Evolutionary conservation across 1,140 invertebrate species (phyloP).

Genomic region (Drosophila kohkoa): DNA sequence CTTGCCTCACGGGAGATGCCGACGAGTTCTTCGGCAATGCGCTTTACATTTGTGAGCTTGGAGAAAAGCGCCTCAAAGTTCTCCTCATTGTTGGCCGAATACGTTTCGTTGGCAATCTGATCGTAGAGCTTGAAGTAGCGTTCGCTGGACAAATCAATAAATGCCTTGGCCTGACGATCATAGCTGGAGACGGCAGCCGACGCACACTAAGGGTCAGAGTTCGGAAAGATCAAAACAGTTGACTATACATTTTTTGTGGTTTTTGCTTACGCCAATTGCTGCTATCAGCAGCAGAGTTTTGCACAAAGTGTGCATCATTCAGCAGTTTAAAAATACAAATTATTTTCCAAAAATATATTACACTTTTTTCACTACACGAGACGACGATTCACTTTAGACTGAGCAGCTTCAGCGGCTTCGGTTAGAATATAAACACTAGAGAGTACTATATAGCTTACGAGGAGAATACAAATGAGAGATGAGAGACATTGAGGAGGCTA

Average conservation of each 20-base stretch:
- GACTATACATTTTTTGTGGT: conserved; percentile 10
- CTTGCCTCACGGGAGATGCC: conserved; percentile 71
- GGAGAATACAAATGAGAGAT: background rate
- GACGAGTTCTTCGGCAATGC: conserved; percentile 75
- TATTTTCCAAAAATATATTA: too few relatives aligned
- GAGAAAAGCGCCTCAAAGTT: conserved; percentile 74
- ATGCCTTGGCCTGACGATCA: conserved; percentile 67
- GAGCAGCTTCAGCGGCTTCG: conserved; percentile 28
- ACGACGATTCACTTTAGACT: conserved; percentile 49
- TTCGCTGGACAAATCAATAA: conserved; percentile 70
- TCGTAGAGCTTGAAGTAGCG: conserved; percentile 76
- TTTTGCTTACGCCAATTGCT: conserved; percentile 63
- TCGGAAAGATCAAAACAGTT: background rate
- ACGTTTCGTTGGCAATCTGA: conserved; percentile 76
- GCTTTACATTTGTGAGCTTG: conserved; percentile 73
- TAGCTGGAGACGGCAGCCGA: conserved; percentile 39
- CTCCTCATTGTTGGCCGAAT: conserved; percentile 70
- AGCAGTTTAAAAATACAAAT: background rate
- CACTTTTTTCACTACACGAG: conserved; percentile 44
- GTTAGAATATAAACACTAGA: conserved; percentile 54
- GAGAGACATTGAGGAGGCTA: conserved; percentile 1
- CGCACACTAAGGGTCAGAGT: conserved; percentile 31
- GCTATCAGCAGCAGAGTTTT: conserved; percentile 60
- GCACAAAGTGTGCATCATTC: conserved; percentile 46
- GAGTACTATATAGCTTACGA: background rate